phyloP scores from a whole-genome alignment of 2,888 invertebrate genomes.

The Fragum sueziense region DNA sequence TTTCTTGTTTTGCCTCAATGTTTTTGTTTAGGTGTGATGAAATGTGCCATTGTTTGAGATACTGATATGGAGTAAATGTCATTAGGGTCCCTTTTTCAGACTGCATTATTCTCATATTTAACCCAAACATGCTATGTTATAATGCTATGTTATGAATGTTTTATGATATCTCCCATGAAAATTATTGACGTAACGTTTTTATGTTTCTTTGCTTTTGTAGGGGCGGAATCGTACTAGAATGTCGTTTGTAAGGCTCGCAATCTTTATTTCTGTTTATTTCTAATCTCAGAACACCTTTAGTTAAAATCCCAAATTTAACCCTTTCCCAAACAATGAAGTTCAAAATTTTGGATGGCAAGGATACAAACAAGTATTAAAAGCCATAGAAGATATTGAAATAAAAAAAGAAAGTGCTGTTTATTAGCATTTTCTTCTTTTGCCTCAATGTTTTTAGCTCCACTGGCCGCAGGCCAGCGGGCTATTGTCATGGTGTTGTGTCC shows the following conservation, averaged over 20 bases:
- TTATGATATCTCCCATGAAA: not conserved
- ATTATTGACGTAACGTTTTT: constrained; percentile 14
- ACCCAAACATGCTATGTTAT: not conserved
- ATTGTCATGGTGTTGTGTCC: too few species aligned
- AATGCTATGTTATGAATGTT: not conserved
- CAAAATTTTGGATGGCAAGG: not conserved
- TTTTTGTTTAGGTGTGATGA: not conserved
- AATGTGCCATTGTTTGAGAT: not conserved
- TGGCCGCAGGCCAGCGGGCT: too few species aligned
- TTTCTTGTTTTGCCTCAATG: not conserved
- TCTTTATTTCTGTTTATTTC: not conserved
- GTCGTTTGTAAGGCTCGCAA: constrained; percentile 59
- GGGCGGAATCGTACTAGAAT: constrained; percentile 58
- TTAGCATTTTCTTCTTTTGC: too few species aligned
- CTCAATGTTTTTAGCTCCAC: too few species aligned
- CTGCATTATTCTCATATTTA: too few species aligned
- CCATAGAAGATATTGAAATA: too few species aligned
- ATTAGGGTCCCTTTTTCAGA: too few species aligned
- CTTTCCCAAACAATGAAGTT: not conserved
- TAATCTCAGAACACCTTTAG: not conserved
- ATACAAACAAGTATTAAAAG: too few species aligned
- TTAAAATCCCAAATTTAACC: not conserved
- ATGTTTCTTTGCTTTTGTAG: constrained; percentile 50
- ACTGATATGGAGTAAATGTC: not conserved
- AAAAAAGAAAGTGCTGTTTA: too few species aligned